Percentiles rank a stretch among this genome's conserved stretches.
Evolutionary conservation across 2,888 invertebrate species (phyloP).

Genomic region (Metopia argyrocephala): DNA sequence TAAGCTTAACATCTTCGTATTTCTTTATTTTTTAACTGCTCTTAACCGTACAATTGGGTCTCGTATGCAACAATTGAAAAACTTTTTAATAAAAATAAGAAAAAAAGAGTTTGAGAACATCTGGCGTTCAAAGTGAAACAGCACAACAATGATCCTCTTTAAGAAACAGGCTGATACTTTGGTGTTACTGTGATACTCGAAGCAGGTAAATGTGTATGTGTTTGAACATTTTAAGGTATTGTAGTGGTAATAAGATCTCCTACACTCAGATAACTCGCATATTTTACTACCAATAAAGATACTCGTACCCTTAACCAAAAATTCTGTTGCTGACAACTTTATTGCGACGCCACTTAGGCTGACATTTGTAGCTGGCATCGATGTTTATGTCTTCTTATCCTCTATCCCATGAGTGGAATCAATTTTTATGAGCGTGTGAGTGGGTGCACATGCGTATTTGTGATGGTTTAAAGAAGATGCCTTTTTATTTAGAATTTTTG

Average conservation of each 20-base stretch:
- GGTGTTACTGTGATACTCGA: slow-evolving; percentile 30
- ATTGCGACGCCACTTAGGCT: slow-evolving; percentile 33
- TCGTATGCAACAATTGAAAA: too few species aligned
- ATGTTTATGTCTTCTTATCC: slow-evolving; percentile 45
- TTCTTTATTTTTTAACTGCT: too few species aligned
- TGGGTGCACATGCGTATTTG: slow-evolving; percentile 47
- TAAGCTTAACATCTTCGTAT: too few species aligned
- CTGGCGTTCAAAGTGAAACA: slow-evolving; percentile 16
- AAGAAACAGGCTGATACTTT: slow-evolving; percentile 42
- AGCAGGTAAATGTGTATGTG: slow-evolving; percentile 9
- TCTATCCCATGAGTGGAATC: too few species aligned
- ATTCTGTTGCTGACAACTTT: background rate
- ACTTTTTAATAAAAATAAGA: background rate
- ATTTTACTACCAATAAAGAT: slow-evolving; percentile 27
- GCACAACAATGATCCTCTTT: slow-evolving; percentile 48
- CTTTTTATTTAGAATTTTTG: slow-evolving; percentile 17
- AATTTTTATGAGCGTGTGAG: slow-evolving; percentile 8
- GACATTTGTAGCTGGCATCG: slow-evolving; percentile 27
- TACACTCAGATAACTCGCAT: slow-evolving; percentile 39
- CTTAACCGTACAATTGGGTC: too few species aligned
- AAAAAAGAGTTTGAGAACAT: slow-evolving; percentile 16
- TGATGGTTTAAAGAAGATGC: slow-evolving; percentile 8
- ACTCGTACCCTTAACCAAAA: slow-evolving; percentile 58
- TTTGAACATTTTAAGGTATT: slow-evolving; percentile 8
- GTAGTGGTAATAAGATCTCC: slow-evolving; percentile 36